A percentile compares a stretch with the other conserved stretches of the same genome.
These are phyloP conservation scores for Cariama cristata DNA, from an alignment of 2,113 vertebrate genomes.

Conservation along the genomic window DNA sequence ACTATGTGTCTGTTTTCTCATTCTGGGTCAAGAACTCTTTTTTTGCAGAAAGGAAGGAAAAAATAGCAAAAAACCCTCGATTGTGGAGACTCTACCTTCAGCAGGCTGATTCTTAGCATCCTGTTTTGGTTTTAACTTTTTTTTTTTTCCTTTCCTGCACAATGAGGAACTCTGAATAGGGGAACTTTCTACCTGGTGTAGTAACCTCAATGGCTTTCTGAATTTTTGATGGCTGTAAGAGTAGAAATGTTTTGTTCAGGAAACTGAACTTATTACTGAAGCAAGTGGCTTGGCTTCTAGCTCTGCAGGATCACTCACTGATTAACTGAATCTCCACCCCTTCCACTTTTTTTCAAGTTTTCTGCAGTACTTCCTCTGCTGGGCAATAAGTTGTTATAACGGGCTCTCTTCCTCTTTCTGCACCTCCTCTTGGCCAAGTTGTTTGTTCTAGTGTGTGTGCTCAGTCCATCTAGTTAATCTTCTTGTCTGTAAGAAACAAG, in stretches of 20 bases:
- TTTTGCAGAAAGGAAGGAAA: not conserved
- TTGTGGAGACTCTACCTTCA: slow-evolving; percentile 30
- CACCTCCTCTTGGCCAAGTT: not conserved
- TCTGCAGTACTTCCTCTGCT: slow-evolving; percentile 53
- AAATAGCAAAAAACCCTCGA: not conserved
- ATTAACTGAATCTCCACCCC: not conserved
- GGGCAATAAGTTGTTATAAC: not conserved
- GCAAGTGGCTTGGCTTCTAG: not conserved
- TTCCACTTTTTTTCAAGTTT: slow-evolving; percentile 11
- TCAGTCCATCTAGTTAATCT: not conserved
- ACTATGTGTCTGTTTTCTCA: not conserved
- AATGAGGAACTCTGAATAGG: slow-evolving; percentile 59
- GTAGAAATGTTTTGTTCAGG: not conserved
- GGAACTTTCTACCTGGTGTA: slow-evolving; percentile 5
- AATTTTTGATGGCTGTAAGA: not conserved
- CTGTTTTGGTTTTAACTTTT: slow-evolving; percentile 50
- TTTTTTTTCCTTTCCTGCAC: not conserved
- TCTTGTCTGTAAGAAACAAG: not conserved
- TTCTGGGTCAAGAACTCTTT: not conserved
- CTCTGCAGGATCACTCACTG: not conserved
- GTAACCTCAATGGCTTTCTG: not conserved
- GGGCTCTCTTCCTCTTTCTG: slow-evolving; percentile 40
- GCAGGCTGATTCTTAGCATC: slow-evolving; percentile 42
- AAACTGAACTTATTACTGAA: not conserved
- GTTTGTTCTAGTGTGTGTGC: not conserved